phyloP scores from a whole-genome alignment of 2,888 invertebrate species.

The Aproaerema taeniolella region DNA sequence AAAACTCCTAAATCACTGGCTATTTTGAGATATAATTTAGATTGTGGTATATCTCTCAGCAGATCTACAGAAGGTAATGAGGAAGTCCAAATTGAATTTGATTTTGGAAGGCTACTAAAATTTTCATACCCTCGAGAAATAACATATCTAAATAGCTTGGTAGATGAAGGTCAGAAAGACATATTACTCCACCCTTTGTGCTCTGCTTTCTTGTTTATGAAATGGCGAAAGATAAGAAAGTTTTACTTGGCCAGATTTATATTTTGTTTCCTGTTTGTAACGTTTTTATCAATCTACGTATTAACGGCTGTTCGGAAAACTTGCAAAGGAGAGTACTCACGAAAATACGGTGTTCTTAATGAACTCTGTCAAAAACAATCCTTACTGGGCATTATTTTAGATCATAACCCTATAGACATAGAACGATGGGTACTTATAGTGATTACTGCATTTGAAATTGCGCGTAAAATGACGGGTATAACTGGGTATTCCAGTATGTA shows the following conservation, averaged over 20 bases:
- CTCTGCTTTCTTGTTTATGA: slow-evolving; percentile 91
- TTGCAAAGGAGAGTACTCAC: slow-evolving; percentile 72
- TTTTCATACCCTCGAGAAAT: slow-evolving; percentile 91
- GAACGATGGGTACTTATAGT: slow-evolving; percentile 88
- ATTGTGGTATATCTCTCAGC: slow-evolving; percentile 85
- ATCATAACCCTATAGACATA: slow-evolving; percentile 86
- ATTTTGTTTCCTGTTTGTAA: slow-evolving; percentile 87
- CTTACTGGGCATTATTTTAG: slow-evolving; percentile 82
- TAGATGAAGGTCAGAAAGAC: slow-evolving; percentile 93
- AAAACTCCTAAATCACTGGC: slow-evolving; percentile 91
- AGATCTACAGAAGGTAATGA: slow-evolving; percentile 85
- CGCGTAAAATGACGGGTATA: slow-evolving; percentile 87
- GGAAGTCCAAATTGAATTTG: slow-evolving; percentile 88
- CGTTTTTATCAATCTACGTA: slow-evolving; percentile 87
- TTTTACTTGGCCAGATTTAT: slow-evolving; percentile 89
- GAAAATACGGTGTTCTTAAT: slow-evolving; percentile 77
- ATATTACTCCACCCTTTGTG: slow-evolving; percentile 91
- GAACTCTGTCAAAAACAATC: slow-evolving; percentile 86
- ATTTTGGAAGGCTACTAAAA: slow-evolving; percentile 88
- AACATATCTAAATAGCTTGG: slow-evolving; percentile 89
- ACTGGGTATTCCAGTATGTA: slow-evolving; percentile 87
- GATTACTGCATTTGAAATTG: slow-evolving; percentile 86
- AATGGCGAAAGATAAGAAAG: slow-evolving; percentile 93
- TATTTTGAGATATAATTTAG: slow-evolving; percentile 87
- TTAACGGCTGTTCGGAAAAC: slow-evolving; percentile 86